Evolutionary conservation across 2,888 invertebrate genomes (phyloP), one percentile per base, ranked within the genome.

Genomic region (Ophonus ardosiacus): DNA sequence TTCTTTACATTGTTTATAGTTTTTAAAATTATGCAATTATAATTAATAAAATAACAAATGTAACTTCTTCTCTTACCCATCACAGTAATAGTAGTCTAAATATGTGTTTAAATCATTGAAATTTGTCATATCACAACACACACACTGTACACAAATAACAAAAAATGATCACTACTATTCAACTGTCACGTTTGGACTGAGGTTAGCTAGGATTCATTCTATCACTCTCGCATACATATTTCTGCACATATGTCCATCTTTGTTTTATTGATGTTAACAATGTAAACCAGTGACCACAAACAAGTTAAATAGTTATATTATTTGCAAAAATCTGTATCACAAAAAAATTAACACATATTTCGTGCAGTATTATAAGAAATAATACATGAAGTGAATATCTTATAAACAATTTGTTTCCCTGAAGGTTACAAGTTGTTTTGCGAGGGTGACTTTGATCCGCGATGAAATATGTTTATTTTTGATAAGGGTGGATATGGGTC

Each of bases 401-500:
- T 5, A 31, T 31, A 51, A 51, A 51, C 7, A 51, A 31, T 10
- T 10, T 10, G 43, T 51, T 51, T 51, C 13, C 43, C 43, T 51
- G 43, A 13, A 51, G 43, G 8, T 2, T 13, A 51, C 43, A 51
- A 51, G 13, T 51, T 51, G 43, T 13, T 51, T 51, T 51, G 8
- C 6, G 43, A 13, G 6, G 6, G 43, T 51, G 43, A 4, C 6
- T 31, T 1, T 31, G 31, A 31, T 31, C 6, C 68, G 38, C 15
- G 68, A 43, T 74, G 38, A 68, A 31, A 63, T 63, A 13, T 8
- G 15, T 31, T 43, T 74, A 74, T 74, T 74, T 74, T 24, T 74
- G 40, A 74, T 74, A 74, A 74, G 51, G 51, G 51, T 74, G 17
- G 10, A 74, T 74, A 18, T 74, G 18, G 10, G 71, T 74, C 18